These are phyloP conservation scores for Andrena hattorfiana DNA, from an alignment of 2,888 invertebrate species.

Conservation along the genomic window DNA sequence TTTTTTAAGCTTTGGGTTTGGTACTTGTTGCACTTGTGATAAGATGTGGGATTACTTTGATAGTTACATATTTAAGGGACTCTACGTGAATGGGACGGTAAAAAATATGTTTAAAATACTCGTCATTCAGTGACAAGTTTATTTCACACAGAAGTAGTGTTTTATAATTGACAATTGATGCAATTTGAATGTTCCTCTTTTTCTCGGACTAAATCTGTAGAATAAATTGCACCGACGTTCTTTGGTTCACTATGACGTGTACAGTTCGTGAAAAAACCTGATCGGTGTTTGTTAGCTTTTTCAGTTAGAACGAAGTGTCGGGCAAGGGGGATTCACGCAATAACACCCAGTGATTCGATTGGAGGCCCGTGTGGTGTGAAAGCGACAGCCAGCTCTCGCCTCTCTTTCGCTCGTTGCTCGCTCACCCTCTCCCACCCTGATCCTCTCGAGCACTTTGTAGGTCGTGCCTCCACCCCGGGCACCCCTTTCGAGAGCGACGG, in stretches of 20 bases:
- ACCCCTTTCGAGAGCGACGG: conserved; percentile 76
- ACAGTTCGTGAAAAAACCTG: conserved; percentile 19
- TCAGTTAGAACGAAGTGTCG: conserved; percentile 27
- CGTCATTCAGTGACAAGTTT: no score
- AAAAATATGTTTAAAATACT: no score
- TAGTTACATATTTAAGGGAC: no score
- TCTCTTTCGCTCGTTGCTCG: conserved; percentile 40
- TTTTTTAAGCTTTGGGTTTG: background rate
- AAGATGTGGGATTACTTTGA: no score
- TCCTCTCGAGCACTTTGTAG: conserved; percentile 69
- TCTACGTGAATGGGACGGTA: no score
- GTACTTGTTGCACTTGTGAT: no score
- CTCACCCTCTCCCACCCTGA: conserved; percentile 53
- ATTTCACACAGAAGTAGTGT: no score
- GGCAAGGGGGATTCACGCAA: conserved; percentile 68
- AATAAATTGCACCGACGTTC: background rate
- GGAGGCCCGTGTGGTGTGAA: conserved; percentile 61
- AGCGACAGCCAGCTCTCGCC: conserved; percentile 57
- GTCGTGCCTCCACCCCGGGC: conserved; percentile 69
- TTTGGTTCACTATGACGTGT: no score
- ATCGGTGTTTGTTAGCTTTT: conserved; percentile 34
- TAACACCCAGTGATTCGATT: conserved; percentile 73
- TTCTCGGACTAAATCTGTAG: background rate
- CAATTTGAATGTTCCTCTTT: background rate
- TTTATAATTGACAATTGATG: no score